phyloP scores from a whole-genome alignment of 2,888 invertebrate species.

The Seira musarum region DNA sequence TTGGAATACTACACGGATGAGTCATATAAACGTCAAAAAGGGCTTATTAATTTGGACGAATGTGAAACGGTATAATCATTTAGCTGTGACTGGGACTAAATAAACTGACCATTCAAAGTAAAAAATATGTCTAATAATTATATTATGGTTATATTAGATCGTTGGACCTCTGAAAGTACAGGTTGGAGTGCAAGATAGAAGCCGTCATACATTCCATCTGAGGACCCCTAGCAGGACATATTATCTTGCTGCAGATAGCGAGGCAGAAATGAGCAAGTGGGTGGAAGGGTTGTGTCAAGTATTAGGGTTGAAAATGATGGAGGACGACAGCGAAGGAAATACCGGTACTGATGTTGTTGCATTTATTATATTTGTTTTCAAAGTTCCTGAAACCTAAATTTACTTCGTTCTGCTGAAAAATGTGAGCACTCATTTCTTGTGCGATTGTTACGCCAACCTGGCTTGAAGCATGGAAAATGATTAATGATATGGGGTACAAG shows the following conservation, averaged over 20 bases:
- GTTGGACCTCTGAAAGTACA: slow-evolving; percentile 63
- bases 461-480: too few relatives aligned
- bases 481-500: too few relatives aligned
- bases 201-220: slow-evolving; percentile 84
- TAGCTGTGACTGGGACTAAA: background rate
- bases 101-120: background rate
- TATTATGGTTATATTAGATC: slow-evolving; percentile 31
- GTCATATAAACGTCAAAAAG: slow-evolving; percentile 87
- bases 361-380: background rate
- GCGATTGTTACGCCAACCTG: background rate
- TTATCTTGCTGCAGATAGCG: slow-evolving; percentile 93
- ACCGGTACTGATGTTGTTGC: slow-evolving; percentile 27
- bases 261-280: slow-evolving; percentile 95
- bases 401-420: too few relatives aligned
- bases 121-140: background rate
- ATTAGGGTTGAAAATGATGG: slow-evolving; percentile 67
- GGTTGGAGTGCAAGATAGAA: slow-evolving; percentile 78
- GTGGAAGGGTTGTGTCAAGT: slow-evolving; percentile 90
- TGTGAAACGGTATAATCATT: slow-evolving; percentile 86
- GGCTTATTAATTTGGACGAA: slow-evolving; percentile 93
- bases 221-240: slow-evolving; percentile 91
- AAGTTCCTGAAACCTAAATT: too few relatives aligned
- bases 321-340: slow-evolving; percentile 61
- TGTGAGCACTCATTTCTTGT: too few relatives aligned
- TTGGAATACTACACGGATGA: slow-evolving; percentile 94